These are phyloP conservation scores for Diadophis punctatus DNA, from an alignment of 2,113 vertebrate species.

Conservation along the genomic window DNA sequence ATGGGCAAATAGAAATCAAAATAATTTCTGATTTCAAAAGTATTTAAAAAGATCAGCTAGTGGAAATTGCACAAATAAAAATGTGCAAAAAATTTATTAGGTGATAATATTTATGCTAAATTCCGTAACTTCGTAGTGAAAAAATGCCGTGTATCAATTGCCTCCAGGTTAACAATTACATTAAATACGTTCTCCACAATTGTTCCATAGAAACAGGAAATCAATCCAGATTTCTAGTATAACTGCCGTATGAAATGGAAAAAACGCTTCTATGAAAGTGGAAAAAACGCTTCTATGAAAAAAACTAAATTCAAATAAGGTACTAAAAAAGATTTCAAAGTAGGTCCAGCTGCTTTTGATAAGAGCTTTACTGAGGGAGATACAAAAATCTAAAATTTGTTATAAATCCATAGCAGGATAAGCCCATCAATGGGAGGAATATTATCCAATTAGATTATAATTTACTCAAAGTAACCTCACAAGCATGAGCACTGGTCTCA, in stretches of 20 bases:
- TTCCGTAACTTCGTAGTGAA: background rate
- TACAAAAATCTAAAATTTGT: background rate
- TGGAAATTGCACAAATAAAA: background rate
- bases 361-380: background rate
- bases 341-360: accelerated
- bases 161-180: background rate
- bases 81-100: background rate
- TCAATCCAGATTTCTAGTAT: constrained; percentile 7
- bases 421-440: background rate
- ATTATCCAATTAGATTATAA: background rate
- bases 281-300: background rate
- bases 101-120: background rate
- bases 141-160: background rate
- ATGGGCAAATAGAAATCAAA: background rate
- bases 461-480: background rate
- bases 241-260: background rate
- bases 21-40: background rate
- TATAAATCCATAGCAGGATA: background rate
- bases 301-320: background rate
- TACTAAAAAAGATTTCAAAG: constrained; percentile 37
- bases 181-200: background rate
- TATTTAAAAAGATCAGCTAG: background rate
- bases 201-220: background rate
- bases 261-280: background rate
- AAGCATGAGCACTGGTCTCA: background rate